Percentiles rank a stretch among this genome's conserved stretches.
These are phyloP conservation scores for Sarcoramphus papa DNA, from an alignment of 2,797 vertebrate species.

Conservation along the genomic window DNA sequence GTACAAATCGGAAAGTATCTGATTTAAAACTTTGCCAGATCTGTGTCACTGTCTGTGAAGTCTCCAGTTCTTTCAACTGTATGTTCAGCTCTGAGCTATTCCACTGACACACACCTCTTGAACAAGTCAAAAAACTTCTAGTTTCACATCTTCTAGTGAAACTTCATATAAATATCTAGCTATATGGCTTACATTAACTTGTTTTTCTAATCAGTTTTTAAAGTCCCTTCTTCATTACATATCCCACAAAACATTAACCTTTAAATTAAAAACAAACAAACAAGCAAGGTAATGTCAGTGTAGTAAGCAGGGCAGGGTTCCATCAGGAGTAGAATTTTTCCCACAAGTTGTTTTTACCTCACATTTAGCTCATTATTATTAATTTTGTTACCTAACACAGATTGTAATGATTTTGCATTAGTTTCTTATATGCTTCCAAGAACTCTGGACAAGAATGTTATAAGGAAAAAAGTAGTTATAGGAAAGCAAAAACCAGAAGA, in stretches of 20 bases:
- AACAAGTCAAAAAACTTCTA: not conserved
- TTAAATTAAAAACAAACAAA: not conserved
- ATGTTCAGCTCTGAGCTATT: not conserved
- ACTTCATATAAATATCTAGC: not conserved
- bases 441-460: not conserved
- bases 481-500: not conserved
- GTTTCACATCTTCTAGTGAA: not conserved
- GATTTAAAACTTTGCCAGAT: not conserved
- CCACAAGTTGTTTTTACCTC: not conserved
- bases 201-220: not conserved
- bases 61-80: not conserved
- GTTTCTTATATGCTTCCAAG: not conserved
- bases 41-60: not conserved
- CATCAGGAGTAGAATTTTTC: not conserved
- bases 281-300: not conserved
- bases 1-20: not conserved
- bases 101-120: not conserved
- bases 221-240: not conserved
- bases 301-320: not conserved
- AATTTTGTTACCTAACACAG: not conserved
- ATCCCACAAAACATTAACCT: not conserved
- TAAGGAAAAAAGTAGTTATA: not conserved
- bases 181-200: not conserved
- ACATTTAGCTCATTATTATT: not conserved
- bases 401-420: not conserved